Evolutionary conservation across 1,140 invertebrate genomes (phyloP).

Genomic region (Drosophila auraria): DNA sequence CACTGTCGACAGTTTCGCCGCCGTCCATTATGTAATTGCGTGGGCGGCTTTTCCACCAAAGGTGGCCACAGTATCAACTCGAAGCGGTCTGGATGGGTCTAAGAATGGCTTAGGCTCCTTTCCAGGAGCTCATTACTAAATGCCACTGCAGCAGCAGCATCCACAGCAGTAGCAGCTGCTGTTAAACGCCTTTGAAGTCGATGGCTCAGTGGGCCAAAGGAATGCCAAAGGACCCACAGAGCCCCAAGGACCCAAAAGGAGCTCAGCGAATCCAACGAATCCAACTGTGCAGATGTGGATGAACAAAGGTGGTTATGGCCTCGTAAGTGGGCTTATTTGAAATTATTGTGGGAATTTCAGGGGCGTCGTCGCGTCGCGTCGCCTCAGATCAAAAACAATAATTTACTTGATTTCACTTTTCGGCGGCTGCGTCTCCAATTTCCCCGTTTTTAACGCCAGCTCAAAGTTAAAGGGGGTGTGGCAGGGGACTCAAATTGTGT

Average conservation of each 20-base stretch:
- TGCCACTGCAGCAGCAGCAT: constrained; percentile 39
- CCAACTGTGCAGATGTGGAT: constrained; percentile 35
- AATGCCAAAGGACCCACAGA: constrained; percentile 15
- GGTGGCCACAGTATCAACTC: constrained; percentile 30
- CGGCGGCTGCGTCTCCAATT: constrained; percentile 5
- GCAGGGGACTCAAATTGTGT: constrained; percentile 34
- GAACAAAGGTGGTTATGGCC: constrained; percentile 27
- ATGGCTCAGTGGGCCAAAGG: constrained; percentile 21
- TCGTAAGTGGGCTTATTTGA: constrained; percentile 61
- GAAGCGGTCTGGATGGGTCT: background rate
- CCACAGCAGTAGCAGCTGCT: constrained; percentile 44
- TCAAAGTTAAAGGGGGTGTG: constrained; percentile 9
- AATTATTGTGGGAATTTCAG: constrained; percentile 62
- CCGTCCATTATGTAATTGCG: constrained; percentile 31
- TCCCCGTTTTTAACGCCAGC: background rate
- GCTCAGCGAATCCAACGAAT: constrained; percentile 12
- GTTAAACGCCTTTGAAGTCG: constrained; percentile 65
- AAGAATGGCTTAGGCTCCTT: constrained; percentile 53
- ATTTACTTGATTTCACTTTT: constrained; percentile 68
- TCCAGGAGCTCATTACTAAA: constrained; percentile 71
- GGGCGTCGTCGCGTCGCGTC: constrained; percentile 5
- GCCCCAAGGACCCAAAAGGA: constrained; percentile 4
- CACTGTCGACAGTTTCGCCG: background rate
- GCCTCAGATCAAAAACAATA: constrained; percentile 66
- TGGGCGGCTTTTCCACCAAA: constrained; percentile 12